Evolutionary conservation across 2,888 invertebrate genomes (phyloP).

Genomic region (Tiliacea aurago): DNA sequence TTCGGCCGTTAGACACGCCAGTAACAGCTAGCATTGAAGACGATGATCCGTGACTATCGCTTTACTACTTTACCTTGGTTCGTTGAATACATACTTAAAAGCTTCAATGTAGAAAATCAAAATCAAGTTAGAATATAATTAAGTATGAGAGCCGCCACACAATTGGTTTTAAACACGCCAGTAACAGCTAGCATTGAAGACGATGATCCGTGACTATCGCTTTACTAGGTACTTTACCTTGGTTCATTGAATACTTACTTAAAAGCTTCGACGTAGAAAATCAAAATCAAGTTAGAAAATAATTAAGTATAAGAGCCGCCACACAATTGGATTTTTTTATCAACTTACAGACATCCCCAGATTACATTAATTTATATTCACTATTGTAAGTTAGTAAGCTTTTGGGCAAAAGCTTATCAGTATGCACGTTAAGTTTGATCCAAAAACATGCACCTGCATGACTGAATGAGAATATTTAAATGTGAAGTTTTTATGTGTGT

Average conservation of each 20-base stretch:
- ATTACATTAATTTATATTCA: slow-evolving; percentile 40
- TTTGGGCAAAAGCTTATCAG: slow-evolving; percentile 26
- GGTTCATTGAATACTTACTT: slow-evolving; percentile 12
- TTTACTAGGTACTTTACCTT: neutral
- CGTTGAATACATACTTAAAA: too few species aligned
- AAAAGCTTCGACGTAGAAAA: slow-evolving; percentile 1
- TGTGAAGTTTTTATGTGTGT: slow-evolving; percentile 10
- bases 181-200: neutral
- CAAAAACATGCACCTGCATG: slow-evolving; percentile 40
- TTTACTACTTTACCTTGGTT: too few species aligned
- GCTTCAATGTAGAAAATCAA: too few species aligned
- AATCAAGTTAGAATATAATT: too few species aligned
- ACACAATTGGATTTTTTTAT: neutral
- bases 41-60: too few species aligned
- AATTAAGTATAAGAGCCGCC: slow-evolving; percentile 3
- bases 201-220: slow-evolving; percentile 39
- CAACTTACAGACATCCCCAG: slow-evolving; percentile 16
- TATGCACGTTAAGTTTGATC: slow-evolving; percentile 30
- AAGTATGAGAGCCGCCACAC: too few species aligned
- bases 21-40: too few species aligned
- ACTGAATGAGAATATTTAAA: slow-evolving; percentile 9
- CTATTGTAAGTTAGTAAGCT: slow-evolving; percentile 48
- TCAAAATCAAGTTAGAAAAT: neutral
- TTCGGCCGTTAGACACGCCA: too few species aligned
- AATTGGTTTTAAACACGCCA: slow-evolving; percentile 17